Evolutionary conservation across 2,113 vertebrate species (phyloP).

Genomic region (Pseudorectes ferrugineus): DNA sequence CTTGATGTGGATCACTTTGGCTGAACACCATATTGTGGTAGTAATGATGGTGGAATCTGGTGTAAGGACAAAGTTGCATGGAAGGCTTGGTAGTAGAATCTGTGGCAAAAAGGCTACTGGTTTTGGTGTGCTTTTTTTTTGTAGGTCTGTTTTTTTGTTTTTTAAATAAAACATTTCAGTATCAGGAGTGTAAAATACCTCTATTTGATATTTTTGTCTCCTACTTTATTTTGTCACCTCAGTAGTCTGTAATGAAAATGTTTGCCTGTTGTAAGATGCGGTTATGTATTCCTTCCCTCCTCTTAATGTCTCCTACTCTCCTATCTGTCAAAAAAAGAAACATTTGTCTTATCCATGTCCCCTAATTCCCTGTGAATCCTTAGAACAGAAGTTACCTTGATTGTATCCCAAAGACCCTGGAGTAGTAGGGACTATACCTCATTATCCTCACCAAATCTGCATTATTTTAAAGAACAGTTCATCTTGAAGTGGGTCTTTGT

Average conservation of each 20-base stretch:
- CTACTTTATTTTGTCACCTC: neutral
- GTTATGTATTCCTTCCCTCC: neutral
- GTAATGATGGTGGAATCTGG: neutral
- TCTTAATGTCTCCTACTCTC: rapidly evolving
- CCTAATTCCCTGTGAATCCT: neutral
- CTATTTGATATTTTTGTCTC: neutral
- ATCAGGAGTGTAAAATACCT: neutral
- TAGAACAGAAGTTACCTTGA: neutral
- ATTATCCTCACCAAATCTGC: neutral
- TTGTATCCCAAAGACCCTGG: neutral
- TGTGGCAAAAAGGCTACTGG: neutral
- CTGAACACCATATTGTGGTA: neutral
- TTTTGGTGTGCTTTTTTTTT: neutral
- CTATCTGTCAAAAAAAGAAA: neutral
- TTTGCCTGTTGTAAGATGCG: neutral
- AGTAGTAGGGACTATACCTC: neutral
- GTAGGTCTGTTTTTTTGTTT: neutral
- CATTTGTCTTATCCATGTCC: rapidly evolving
- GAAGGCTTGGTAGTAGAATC: neutral
- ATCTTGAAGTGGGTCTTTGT: neutral
- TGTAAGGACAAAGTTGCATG: neutral
- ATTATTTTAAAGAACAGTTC: neutral
- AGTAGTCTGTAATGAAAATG: neutral
- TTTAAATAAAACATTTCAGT: neutral
- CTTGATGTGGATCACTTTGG: neutral